phyloP scores from a whole-genome alignment of 2,888 invertebrate species.

The Salticus scenicus region DNA sequence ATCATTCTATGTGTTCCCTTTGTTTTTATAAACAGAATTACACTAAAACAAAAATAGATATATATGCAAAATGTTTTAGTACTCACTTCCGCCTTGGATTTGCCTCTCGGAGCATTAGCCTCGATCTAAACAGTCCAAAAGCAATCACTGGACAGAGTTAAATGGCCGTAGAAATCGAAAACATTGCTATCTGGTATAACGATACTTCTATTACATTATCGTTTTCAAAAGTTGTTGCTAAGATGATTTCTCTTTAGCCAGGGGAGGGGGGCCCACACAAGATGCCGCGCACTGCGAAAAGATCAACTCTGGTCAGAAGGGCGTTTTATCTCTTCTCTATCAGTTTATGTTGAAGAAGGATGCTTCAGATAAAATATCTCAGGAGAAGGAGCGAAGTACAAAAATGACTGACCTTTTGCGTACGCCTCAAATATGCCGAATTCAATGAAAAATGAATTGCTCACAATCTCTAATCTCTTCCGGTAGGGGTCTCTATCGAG shows the following conservation, averaged over 20 bases:
- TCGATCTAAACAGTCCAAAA: background rate
- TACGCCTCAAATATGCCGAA: background rate
- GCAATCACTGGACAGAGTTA: background rate
- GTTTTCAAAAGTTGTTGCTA: background rate
- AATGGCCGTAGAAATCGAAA: background rate
- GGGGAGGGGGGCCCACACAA: conserved; percentile 24
- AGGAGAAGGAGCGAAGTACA: conserved; percentile 49
- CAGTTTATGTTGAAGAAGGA: conserved; percentile 60
- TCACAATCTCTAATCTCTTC: background rate
- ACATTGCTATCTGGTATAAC: background rate
- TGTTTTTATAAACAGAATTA: too few relatives aligned
- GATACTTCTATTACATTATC: background rate
- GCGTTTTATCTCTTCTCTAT: conserved; percentile 58
- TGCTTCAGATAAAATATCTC: conserved; percentile 61
- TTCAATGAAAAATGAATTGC: background rate
- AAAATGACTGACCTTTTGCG: conserved; percentile 54
- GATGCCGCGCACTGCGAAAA: conserved; percentile 40
- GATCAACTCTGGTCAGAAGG: conserved; percentile 63
- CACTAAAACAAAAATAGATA: too few relatives aligned
- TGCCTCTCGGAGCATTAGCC: too few relatives aligned
- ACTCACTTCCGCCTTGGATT: too few relatives aligned
- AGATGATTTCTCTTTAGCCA: background rate
- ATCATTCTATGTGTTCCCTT: too few relatives aligned
- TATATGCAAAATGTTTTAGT: too few relatives aligned
- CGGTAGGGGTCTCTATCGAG: background rate